Percentiles rank a stretch among this genome's conserved stretches.
These are phyloP conservation scores for Cheilosia scutellata DNA, from an alignment of 2,888 invertebrate genomes.

Conservation along the genomic window DNA sequence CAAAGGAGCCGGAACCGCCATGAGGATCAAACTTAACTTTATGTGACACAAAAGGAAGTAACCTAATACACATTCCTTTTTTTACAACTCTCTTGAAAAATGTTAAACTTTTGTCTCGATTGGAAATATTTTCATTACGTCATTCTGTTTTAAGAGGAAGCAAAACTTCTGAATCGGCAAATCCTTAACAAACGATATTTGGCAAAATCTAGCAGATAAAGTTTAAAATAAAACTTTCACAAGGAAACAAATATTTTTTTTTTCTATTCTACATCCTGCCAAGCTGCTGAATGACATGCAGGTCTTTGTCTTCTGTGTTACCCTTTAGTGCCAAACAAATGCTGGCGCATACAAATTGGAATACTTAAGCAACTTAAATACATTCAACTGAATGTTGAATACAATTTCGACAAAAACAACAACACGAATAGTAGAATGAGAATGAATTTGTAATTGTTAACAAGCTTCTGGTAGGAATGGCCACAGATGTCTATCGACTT, in stretches of 20 bases:
- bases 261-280: constrained; percentile 48
- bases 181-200: constrained; percentile 63
- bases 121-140: constrained; percentile 19
- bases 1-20: constrained; percentile 1
- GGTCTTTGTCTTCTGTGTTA: constrained; percentile 10
- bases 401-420: constrained; percentile 2
- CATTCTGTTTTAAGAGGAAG: constrained; percentile 10
- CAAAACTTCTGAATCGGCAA: constrained; percentile 59
- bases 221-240: constrained; percentile 27
- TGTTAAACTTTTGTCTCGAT: constrained; percentile 7
- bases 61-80: background rate
- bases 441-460: constrained; percentile 58
- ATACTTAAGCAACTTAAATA: constrained; percentile 2
- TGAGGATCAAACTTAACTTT: background rate
- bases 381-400: constrained; percentile 3
- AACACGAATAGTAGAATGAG: constrained; percentile 1
- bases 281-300: constrained; percentile 38
- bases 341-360: constrained; percentile 51
- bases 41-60: background rate
- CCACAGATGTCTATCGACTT: constrained; percentile 31
- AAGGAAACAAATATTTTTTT: constrained; percentile 61
- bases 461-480: background rate
- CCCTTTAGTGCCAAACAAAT: constrained; percentile 17
- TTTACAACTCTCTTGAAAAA: background rate
- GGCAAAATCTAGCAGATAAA: constrained; percentile 55